phyloP scores from a whole-genome alignment of 2,113 vertebrate genomes.

The Saguinus midas region DNA sequence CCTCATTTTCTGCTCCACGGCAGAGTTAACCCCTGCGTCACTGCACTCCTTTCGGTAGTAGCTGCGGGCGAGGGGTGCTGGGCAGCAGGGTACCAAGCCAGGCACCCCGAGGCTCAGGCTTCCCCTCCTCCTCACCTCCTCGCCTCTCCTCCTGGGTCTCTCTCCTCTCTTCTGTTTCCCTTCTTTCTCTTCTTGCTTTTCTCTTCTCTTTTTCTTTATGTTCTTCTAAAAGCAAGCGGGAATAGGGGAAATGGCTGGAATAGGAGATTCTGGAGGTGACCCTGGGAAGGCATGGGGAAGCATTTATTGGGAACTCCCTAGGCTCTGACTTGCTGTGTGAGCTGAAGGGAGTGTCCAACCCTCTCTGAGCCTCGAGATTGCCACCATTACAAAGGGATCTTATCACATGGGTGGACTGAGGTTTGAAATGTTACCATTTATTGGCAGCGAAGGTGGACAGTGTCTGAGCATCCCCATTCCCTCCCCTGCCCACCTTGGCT shows the following conservation, averaged over 20 bases:
- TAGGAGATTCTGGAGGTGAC: neutral
- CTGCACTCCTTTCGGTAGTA: neutral
- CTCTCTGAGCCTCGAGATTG: neutral
- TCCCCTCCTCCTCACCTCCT: neutral
- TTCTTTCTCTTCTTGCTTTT: neutral
- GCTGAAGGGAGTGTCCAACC: neutral
- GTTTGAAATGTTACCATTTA: neutral
- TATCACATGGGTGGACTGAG: neutral
- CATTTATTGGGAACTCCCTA: neutral
- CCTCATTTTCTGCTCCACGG: slow-evolving; percentile 84
- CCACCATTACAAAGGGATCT: neutral
- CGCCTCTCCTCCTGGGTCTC: neutral
- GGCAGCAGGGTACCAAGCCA: neutral
- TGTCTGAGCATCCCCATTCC: rapidly evolving
- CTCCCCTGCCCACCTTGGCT: neutral
- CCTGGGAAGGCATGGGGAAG: neutral
- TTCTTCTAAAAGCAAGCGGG: neutral
- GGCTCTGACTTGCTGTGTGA: neutral
- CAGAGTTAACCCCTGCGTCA: slow-evolving; percentile 78
- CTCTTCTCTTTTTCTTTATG: neutral
- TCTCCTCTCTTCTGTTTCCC: neutral
- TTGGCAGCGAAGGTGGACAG: neutral
- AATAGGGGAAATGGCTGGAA: neutral
- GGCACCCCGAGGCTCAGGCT: neutral
- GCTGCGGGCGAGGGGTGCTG: rapidly evolving